A percentile compares a stretch with the other conserved stretches of the same genome.
phyloP scores from a whole-genome alignment of 2,888 invertebrate genomes.

The Drosophila subquinaria region DNA sequence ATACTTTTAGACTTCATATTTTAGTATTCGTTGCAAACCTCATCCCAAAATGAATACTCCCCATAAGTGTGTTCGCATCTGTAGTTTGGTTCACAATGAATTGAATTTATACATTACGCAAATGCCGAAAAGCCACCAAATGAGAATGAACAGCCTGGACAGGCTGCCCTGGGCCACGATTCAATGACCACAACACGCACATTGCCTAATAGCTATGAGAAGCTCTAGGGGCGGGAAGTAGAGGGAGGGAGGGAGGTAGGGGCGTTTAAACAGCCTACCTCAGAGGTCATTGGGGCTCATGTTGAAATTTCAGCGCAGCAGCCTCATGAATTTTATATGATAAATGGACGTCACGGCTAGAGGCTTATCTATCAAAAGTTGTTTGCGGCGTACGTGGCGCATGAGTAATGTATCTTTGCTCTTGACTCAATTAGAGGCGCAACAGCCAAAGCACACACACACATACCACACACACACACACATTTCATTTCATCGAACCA shows the following conservation, averaged over 20 bases:
- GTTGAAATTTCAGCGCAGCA: slow-evolving; percentile 41
- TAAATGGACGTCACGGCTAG: slow-evolving; percentile 72
- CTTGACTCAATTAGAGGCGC: slow-evolving; percentile 54
- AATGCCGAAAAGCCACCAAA: slow-evolving; percentile 49
- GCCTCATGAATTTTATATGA: slow-evolving; percentile 76
- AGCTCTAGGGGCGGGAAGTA: neutral
- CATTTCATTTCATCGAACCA: slow-evolving; percentile 5
- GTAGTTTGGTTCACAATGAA: slow-evolving; percentile 42
- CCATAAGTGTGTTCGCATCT: neutral
- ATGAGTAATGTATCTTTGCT: slow-evolving; percentile 64
- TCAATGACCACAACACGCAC: slow-evolving; percentile 54
- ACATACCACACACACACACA: slow-evolving; percentile 1
- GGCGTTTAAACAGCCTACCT: slow-evolving; percentile 19
- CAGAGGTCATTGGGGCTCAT: slow-evolving; percentile 40
- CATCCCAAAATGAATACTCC: neutral
- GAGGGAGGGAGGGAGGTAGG: neutral
- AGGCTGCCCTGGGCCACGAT: slow-evolving; percentile 9
- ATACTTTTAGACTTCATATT: no score
- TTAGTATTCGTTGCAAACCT: neutral
- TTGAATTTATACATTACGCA: slow-evolving; percentile 71
- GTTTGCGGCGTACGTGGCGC: slow-evolving; percentile 63
- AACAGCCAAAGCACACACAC: slow-evolving; percentile 23
- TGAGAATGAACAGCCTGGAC: slow-evolving; percentile 59
- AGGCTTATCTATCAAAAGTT: slow-evolving; percentile 71
- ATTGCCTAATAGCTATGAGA: slow-evolving; percentile 38